Evolutionary conservation across 2,797 vertebrate species (phyloP).

Genomic region (Trachops cirrhosus): DNA sequence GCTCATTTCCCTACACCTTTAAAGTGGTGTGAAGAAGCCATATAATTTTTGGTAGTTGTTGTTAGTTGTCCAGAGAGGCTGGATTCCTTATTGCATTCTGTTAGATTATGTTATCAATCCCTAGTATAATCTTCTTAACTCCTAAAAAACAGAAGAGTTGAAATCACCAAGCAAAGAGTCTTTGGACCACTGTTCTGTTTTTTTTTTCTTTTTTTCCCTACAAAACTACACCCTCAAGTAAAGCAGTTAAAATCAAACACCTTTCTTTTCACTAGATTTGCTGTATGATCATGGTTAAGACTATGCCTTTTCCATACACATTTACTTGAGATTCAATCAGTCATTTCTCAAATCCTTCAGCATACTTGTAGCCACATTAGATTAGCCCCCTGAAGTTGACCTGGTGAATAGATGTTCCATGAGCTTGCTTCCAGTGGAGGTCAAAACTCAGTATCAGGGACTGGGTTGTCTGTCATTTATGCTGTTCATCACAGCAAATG

Average conservation of each 20-base stretch:
- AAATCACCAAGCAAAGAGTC: not conserved
- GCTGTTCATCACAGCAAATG: not conserved
- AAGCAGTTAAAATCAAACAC: not conserved
- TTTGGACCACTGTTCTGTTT: not conserved
- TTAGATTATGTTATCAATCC: not conserved
- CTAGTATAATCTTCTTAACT: not conserved
- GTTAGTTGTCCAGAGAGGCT: not conserved
- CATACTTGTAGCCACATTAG: not conserved
- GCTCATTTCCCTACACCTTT: not conserved
- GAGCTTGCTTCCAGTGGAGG: not conserved
- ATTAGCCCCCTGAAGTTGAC: not conserved
- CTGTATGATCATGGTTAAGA: not conserved
- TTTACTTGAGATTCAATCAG: not conserved
- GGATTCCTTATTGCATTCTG: not conserved
- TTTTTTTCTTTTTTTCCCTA: not conserved
- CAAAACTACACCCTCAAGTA: not conserved
- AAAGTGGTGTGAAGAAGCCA: not conserved
- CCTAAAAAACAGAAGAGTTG: not conserved
- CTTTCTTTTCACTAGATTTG: not conserved
- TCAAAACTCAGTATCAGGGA: not conserved
- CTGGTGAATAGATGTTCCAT: not conserved
- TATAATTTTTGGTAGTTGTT: not conserved
- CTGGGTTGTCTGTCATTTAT: not conserved
- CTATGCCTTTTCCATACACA: not conserved
- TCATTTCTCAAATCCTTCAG: not conserved